Conservation (phyloP, 1,140 invertebrate species). For the Drosophila melanica region DNA sequence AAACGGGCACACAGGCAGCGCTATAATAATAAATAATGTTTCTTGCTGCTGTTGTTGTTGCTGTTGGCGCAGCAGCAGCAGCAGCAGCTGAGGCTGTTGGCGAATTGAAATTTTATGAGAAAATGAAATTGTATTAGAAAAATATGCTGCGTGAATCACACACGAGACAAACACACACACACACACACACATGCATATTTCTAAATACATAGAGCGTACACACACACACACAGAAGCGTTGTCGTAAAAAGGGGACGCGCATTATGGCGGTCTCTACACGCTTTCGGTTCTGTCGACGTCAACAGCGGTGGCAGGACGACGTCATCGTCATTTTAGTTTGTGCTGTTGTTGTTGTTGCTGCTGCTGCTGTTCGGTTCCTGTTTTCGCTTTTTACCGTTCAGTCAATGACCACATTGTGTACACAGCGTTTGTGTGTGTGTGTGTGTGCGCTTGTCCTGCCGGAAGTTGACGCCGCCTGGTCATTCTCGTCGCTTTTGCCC, state of each 20-base stretch:
- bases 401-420: constrained; percentile 82
- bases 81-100: constrained; percentile 66
- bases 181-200: not conserved
- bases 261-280: constrained; percentile 77
- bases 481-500: constrained; percentile 71
- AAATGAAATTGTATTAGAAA: constrained; percentile 76
- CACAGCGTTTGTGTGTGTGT: constrained; percentile 48
- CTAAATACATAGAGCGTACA: constrained; percentile 4
- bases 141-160: constrained; percentile 74
- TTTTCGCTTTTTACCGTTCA: constrained; percentile 83
- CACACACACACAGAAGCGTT: constrained; percentile 16
- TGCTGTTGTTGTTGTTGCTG: constrained; percentile 40
- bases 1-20: constrained; percentile 61
- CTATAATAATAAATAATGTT: constrained; percentile 74
- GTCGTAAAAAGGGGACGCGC: constrained; percentile 68
- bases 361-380: constrained; percentile 65
- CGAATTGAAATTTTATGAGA: constrained; percentile 79
- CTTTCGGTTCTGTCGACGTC: constrained; percentile 56
- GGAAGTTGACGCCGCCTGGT: constrained; percentile 77
- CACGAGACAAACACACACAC: constrained; percentile 53
- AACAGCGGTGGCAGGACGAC: constrained; percentile 58
- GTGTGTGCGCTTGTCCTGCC: constrained; percentile 65
- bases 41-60: constrained; percentile 56
- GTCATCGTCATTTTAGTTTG: constrained; percentile 61
- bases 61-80: constrained; percentile 10